Conservation (phyloP, 2,888 invertebrate genomes). For the Hesperia comma region DNA sequence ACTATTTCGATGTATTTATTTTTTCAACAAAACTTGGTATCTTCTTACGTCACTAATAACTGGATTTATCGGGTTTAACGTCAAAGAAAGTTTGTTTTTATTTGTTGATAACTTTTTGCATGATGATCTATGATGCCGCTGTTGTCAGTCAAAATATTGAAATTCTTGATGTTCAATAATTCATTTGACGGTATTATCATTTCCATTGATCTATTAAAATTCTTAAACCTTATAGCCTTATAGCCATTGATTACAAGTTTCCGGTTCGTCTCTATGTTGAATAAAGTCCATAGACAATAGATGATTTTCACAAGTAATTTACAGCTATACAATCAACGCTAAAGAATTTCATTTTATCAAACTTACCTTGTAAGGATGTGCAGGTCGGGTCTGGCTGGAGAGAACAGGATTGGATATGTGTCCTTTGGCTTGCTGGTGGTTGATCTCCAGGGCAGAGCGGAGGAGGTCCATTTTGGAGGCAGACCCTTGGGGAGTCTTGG, state of each 20-base stretch:
- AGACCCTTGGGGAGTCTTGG: constrained; percentile 72
- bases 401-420: constrained; percentile 86
- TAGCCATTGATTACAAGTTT: too few species aligned
- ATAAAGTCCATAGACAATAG: too few species aligned
- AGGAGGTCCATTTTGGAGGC: constrained; percentile 87
- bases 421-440: constrained; percentile 80
- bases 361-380: constrained; percentile 70
- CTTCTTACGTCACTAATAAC: neutral
- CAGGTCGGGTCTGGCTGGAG: constrained; percentile 62
- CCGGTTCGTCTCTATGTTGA: too few species aligned
- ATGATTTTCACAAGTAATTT: too few species aligned
- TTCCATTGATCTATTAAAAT: too few species aligned
- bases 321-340: too few species aligned
- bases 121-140: too few species aligned
- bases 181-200: too few species aligned
- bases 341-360: too few species aligned
- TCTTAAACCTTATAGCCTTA: too few species aligned
- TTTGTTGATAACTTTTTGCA: neutral
- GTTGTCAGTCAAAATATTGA: too few species aligned
- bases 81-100: neutral
- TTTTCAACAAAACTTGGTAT: constrained; percentile 34
- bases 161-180: too few species aligned
- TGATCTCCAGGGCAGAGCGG: constrained; percentile 88
- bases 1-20: constrained; percentile 34
- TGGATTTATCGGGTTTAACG: neutral